These are phyloP conservation scores for Varanus komodoensis DNA, from an alignment of 2,113 vertebrate genomes.

Conservation along the genomic window DNA sequence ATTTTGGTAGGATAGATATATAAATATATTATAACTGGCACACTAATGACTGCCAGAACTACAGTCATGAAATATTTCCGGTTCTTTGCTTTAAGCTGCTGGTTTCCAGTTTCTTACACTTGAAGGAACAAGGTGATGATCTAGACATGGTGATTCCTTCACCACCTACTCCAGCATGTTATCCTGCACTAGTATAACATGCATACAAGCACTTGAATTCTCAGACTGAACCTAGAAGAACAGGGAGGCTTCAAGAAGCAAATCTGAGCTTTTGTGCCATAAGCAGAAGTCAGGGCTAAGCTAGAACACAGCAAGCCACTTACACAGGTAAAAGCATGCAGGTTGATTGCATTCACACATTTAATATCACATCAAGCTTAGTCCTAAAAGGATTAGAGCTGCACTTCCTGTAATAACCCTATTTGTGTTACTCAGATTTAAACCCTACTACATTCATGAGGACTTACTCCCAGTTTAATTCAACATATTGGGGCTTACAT, in stretches of 20 bases:
- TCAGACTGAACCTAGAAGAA: too few relatives aligned
- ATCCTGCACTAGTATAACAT: background rate
- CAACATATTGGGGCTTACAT: background rate
- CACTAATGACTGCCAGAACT: conserved; percentile 31
- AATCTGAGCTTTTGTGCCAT: background rate
- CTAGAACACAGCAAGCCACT: background rate
- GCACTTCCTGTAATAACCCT: background rate
- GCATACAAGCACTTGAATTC: too few relatives aligned
- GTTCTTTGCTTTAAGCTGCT: background rate
- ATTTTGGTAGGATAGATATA: conserved; percentile 37
- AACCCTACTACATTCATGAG: background rate
- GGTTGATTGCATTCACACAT: background rate
- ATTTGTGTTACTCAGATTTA: background rate
- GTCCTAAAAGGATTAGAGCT: background rate
- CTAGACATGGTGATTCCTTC: background rate
- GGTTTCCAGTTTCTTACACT: background rate
- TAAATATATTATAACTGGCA: conserved; percentile 50
- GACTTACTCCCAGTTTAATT: background rate
- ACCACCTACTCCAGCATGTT: background rate
- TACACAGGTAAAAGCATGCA: background rate
- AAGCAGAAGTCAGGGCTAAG: background rate
- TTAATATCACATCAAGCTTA: background rate
- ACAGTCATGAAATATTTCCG: conserved; percentile 18
- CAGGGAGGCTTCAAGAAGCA: too few relatives aligned
- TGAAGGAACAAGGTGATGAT: background rate